phyloP scores from a whole-genome alignment of 2,113 vertebrate species.

The Alces alces region DNA sequence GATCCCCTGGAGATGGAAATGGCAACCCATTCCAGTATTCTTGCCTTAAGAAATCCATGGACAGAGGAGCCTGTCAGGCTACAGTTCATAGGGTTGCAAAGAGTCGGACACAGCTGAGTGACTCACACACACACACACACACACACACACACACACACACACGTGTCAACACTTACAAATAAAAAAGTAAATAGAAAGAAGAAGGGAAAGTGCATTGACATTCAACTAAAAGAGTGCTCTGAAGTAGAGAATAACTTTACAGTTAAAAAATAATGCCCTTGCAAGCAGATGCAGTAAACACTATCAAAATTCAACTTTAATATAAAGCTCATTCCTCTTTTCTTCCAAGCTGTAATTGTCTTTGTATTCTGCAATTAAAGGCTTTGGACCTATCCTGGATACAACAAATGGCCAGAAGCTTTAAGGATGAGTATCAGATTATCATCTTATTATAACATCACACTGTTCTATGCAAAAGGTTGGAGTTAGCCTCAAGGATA shows the following conservation, averaged over 20 bases:
- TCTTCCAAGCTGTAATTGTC: conserved; percentile 48
- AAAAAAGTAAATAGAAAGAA: neutral
- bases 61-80: neutral
- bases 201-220: neutral
- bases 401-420: conserved; percentile 6
- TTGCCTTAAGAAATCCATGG: neutral
- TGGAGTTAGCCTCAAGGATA: neutral
- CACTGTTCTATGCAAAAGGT: conserved; percentile 48
- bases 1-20: neutral
- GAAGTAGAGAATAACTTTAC: conserved; percentile 90
- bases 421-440: conserved; percentile 61
- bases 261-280: conserved; percentile 89
- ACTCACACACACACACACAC: neutral
- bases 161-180: neutral
- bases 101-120: neutral
- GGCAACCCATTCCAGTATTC: neutral
- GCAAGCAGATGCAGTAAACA: conserved; percentile 85
- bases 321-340: conserved; percentile 47
- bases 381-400: neutral
- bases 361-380: conserved; percentile 49
- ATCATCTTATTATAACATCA: neutral
- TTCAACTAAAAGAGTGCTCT: conserved; percentile 77
- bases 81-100: neutral
- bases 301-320: conserved; percentile 33
- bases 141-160: neutral